Evolutionary conservation across 2,113 vertebrate genomes (phyloP), one percentile per base, ranked within the genome.

Genomic region (Acanthochromis polyacanthus): DNA sequence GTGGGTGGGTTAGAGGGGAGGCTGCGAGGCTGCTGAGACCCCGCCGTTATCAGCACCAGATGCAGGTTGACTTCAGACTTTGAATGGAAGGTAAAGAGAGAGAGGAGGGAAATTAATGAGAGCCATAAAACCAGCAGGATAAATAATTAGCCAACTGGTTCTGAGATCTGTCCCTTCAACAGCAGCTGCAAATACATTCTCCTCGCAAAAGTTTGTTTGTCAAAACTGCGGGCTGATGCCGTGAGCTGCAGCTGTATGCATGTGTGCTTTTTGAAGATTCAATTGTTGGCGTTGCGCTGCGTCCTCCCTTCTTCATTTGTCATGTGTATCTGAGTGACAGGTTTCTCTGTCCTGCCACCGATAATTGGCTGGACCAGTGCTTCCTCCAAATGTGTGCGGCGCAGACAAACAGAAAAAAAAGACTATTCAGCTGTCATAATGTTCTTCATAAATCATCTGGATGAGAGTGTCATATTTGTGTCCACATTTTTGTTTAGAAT

Each of bases 51-150:
- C 94, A 90, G 93, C 89, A 89, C 88, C 93, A 94, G 92, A 94
- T 94, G 92, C 91, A 92, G 89, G 90, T 92, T 92, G 90, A 94
- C 93, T 94, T 84, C 86, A 92, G 86, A 93, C 90, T 92, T 94
- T 93, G 79, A 93, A 89, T 91, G 78, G 88, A 91, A 91, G 90
- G 88, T 92, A 93, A 92, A 92, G 89, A 89, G 86, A 93, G 89
- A 90, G 91, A 84, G 90, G 89, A 75, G 88, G 89, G 87, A 91
- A 94, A 94, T 93, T 94, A 94, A 94, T 93, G 93, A 94, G 90
- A 89, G 90, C 91, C 91, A 93, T 94, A 93, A 94, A 93, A 86
- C 88, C 89, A 91, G 90, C 76, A 89, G 93, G 92, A 94, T 93
- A 93, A 93, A 94, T 95, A 95, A 95, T 94, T 94, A 94, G 89